Conservation (phyloP, 2,113 vertebrate species). For the Paralichthys olivaceus region DNA sequence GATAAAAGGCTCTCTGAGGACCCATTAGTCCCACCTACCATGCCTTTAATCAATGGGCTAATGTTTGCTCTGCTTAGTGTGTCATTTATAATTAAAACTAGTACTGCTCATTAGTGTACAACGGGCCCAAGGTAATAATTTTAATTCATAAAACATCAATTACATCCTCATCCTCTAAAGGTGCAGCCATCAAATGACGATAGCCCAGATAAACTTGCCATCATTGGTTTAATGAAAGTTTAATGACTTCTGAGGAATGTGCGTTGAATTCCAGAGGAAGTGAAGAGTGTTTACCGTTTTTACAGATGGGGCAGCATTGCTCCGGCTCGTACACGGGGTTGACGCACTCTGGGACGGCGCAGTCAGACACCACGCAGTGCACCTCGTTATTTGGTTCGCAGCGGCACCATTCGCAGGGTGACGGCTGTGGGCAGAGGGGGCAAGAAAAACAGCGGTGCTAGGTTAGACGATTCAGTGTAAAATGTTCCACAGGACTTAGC, state of each 20-base stretch:
- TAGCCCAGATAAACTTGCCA: constrained; percentile 52
- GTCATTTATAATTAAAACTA: constrained; percentile 80
- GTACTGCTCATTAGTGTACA: constrained; percentile 75
- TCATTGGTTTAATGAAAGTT: constrained; percentile 62
- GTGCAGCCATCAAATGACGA: constrained; percentile 52
- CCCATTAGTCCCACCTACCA: constrained; percentile 78
- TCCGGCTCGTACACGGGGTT: constrained; percentile 99
- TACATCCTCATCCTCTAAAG: constrained; percentile 66
- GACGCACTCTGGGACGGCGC: constrained; percentile 98
- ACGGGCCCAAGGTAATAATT: constrained; percentile 70
- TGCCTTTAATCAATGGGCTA: constrained; percentile 80
- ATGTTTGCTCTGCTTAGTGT: constrained; percentile 81
- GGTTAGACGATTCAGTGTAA: constrained; percentile 42
- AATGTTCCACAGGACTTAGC: background rate
- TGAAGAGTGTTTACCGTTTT: constrained; percentile 92
- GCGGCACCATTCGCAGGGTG: constrained; percentile 97
- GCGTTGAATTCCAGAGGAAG: constrained; percentile 24
- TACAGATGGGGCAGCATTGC: constrained; percentile 99
- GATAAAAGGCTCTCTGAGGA: constrained; percentile 75
- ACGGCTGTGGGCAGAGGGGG: constrained; percentile 78
- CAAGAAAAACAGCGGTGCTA: constrained; percentile 44
- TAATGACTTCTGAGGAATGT: constrained; percentile 50
- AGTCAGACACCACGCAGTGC: constrained; percentile 99
- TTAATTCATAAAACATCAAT: constrained; percentile 78
- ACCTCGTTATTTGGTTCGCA: constrained; percentile 99